These are phyloP conservation scores for Tinamus guttatus DNA, from an alignment of 2,113 vertebrate species.

Conservation along the genomic window DNA sequence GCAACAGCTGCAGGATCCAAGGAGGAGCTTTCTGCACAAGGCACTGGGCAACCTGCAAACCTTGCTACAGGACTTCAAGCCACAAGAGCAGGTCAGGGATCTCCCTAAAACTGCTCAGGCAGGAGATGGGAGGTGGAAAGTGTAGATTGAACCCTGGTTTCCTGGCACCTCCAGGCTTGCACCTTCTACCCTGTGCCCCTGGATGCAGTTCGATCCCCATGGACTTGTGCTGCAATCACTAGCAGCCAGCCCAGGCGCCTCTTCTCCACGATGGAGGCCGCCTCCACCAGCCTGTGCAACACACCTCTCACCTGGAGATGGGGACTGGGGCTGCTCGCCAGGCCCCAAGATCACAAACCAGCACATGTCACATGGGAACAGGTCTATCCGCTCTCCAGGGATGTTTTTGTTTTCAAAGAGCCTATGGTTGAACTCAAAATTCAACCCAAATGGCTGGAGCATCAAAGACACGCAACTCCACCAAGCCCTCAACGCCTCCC, in stretches of 20 bases:
- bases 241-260: background rate
- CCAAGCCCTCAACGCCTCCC: background rate
- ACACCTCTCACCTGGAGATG: background rate
- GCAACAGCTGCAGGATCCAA: accelerated
- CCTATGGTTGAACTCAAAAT: background rate
- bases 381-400: accelerated
- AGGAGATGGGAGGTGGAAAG: background rate
- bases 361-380: accelerated
- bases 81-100: accelerated
- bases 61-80: background rate
- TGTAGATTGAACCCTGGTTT: background rate
- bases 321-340: background rate
- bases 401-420: background rate
- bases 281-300: background rate
- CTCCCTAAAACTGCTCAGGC: accelerated
- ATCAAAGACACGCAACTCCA: background rate
- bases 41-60: background rate
- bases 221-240: background rate
- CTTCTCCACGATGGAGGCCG: background rate
- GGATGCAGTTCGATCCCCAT: background rate
- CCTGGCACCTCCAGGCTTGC: background rate
- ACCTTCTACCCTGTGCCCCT: background rate
- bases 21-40: background rate
- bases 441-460: background rate
- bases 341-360: background rate